A percentile compares a stretch with the other conserved stretches of the same genome.
These are phyloP conservation scores for Alfaro cultratus DNA, from an alignment of 2,797 vertebrate species.

Conservation along the genomic window DNA sequence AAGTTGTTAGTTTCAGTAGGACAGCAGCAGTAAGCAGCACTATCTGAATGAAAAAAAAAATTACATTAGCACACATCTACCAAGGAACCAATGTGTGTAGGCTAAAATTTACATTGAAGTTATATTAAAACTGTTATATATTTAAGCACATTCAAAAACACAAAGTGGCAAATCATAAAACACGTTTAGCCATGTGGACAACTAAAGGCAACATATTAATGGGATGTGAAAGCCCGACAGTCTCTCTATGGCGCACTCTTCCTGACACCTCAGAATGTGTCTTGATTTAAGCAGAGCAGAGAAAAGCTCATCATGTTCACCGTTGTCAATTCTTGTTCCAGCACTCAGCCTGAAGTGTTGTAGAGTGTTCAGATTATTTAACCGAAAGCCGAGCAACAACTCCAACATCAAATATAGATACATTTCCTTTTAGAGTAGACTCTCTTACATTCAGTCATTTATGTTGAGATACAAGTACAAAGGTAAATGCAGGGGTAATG, in stretches of 20 bases:
- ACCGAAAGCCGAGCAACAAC: slow-evolving; percentile 25
- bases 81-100: neutral
- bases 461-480: slow-evolving; percentile 44
- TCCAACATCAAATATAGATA: neutral
- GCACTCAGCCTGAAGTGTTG: neutral
- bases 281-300: slow-evolving; percentile 5
- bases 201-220: neutral
- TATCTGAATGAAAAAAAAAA: neutral
- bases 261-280: neutral
- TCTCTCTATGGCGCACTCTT: neutral
- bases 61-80: neutral
- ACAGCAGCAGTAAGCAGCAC: neutral
- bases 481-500: slow-evolving; percentile 15
- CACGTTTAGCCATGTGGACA: neutral
- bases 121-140: neutral
- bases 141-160: neutral
- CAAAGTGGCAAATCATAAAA: no score
- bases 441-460: slow-evolving; percentile 26
- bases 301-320: neutral
- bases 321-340: neutral
- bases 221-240: neutral
- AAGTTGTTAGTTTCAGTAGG: neutral
- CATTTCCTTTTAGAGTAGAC: slow-evolving; percentile 5
- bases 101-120: neutral
- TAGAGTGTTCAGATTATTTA: slow-evolving; percentile 8